Evolutionary conservation across 2,797 vertebrate species (phyloP).

Genomic region (Microctenopoma lineatum): DNA sequence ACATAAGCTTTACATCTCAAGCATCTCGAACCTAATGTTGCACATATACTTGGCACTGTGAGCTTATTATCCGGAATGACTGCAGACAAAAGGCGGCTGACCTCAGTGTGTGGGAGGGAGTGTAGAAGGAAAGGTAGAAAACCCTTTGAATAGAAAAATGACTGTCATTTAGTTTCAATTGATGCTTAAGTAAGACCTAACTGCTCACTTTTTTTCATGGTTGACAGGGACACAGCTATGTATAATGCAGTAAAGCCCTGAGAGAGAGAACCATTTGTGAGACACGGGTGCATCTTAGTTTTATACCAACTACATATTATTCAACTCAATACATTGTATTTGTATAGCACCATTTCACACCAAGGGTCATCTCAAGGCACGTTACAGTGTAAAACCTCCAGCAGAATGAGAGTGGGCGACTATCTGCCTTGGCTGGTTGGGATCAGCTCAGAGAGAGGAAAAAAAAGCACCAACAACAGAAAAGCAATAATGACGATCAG

Average conservation of each 20-base stretch:
- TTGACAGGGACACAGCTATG: neutral
- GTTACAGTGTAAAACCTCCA: too few species aligned
- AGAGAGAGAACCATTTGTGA: conserved; percentile 3
- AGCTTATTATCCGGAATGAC: conserved; percentile 22
- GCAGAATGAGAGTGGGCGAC: too few species aligned
- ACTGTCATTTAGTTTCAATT: conserved; percentile 29
- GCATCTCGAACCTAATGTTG: neutral
- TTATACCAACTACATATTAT: conserved; percentile 1
- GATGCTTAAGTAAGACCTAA: conserved; percentile 9
- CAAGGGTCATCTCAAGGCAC: too few species aligned
- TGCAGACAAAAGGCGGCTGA: conserved; percentile 40
- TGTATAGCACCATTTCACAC: too few species aligned
- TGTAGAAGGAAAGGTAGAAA: conserved; percentile 26
- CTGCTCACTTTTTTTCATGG: conserved; percentile 8
- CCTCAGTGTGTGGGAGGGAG: conserved; percentile 37
- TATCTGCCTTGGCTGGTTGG: too few species aligned
- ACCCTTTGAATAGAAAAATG: conserved; percentile 25
- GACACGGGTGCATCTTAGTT: conserved; percentile 6
- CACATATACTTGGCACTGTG: conserved; percentile 7
- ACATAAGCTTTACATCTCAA: neutral
- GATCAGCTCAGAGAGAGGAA: too few species aligned
- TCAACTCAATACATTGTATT: neutral
- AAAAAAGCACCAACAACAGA: too few species aligned
- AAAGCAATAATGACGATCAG: too few species aligned
- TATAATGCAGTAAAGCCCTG: neutral